Evolutionary conservation across 2,888 invertebrate genomes (phyloP), one percentile per base, ranked within the genome.

Genomic region (Argynnis bischoffii): DNA sequence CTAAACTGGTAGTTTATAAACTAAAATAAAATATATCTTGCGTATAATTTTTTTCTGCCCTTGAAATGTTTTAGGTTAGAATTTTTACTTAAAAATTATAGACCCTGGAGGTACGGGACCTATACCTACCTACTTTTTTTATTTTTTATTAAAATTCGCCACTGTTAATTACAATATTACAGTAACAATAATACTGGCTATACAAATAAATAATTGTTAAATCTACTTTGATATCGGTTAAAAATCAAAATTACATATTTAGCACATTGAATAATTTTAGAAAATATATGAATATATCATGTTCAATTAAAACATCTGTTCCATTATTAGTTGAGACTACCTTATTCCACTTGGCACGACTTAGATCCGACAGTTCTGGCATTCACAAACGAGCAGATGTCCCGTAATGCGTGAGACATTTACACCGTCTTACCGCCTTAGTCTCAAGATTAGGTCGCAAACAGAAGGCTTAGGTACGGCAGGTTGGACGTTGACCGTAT

Each of bases 281-380:
- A 14, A 1, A 16, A 16, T 15, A n/a, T 21, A 61, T 41, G 26
- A 48, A 47, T 67, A 69, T 60, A 60, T 47, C 26, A 55, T 35
- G n/a, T 48, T 65, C 46, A 63, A 64, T 67, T 65, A 65, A 65
- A 67, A 63, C 46, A 56, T 61, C 60, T 59, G 63, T 67, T 65
- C 50, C 59, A 69, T 71, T 61, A 73, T 64, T 66, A 59, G 55
- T 31, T 55, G 66, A 66, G 64, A 65, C 63, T 72, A 72, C 67
- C 54, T 61, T 64, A 67, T 64, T 60, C 57, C 53, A 64, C 53
- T 71, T 73, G 71, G 67, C 71, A 71, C 63, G 60, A 65, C 59
- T n/a, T 54, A 54, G 61, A 56, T 59, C 61, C 50, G 46, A 48
- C 50, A 48, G 47, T 48, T 64, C 18, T 53, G 21, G 51, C 53